Base-by-base conservation (phyloP, 2,113 vertebrate genomes). In the Oreotrochilus melanogaster region DNA sequence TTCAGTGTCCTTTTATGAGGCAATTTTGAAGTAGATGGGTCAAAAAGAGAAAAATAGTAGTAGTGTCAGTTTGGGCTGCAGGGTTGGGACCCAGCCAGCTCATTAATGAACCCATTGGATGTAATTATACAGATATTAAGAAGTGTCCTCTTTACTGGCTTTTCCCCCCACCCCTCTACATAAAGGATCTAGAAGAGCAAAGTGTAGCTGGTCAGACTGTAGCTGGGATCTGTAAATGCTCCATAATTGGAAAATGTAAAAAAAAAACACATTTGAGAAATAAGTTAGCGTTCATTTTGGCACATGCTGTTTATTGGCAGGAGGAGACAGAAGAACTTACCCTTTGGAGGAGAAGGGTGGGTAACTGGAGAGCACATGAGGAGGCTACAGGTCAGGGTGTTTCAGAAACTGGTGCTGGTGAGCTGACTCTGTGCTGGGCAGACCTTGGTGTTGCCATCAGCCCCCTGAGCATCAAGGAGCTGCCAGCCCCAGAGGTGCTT, bases 111-210 rank as follows among this genome's bases (percentile, higher is more conserved):
- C 82, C 10, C 14, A 92, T 89, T n/a, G 71, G 35, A 24, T 81
- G 53, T 42, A 88, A 96, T 95, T 94, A 94, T 84, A 72, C 37
- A 72, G 69, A 61, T 95, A 84, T 93, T 92, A 78, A 89, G 89
- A 93, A 14, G 18, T 48, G 18, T 78, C 88, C n/a, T 78, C 37
- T 88, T 93, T 53, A 60, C 57, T 86, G 67, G 13, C n/a, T 87
- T 53, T 16, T 2, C n/a, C 21, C 25, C 23, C 13, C 7, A 6
- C 4, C 3, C 6, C 24, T 47, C 51, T 28, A 45, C 89, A 80
- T 72, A 81, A 72, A 71, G 37, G 33, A 79, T 51, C 60, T 65
- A 22, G 35, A 75, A 65, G 82, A 84, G n/a, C 33, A 48, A 80
- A 84, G 43, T 13, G 37, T 83, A 51, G 64, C 81, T 87, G 53